These are phyloP conservation scores for Trogon melanurus DNA, from an alignment of 2,113 vertebrate genomes.

Conservation along the genomic window DNA sequence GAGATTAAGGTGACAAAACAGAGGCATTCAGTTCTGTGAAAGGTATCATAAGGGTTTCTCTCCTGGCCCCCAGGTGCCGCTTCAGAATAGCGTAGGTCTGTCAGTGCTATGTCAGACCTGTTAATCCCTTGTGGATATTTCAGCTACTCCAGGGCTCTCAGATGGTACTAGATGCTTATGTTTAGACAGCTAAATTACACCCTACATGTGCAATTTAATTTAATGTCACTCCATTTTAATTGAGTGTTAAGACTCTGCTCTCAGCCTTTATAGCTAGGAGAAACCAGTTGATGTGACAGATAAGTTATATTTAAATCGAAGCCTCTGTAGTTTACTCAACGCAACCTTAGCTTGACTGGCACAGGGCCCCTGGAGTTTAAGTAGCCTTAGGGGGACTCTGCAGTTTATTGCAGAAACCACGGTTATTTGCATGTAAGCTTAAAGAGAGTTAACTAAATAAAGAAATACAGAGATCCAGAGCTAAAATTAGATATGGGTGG, in stretches of 20 bases:
- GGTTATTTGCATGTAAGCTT: not conserved
- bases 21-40: not conserved
- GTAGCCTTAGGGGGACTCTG: not conserved
- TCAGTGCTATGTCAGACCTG: not conserved
- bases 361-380: not conserved
- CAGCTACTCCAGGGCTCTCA: not conserved
- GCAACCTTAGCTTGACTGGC: not conserved
- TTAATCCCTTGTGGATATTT: slow-evolving; percentile 1
- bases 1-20: not conserved
- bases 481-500: not conserved
- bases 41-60: not conserved
- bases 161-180: not conserved
- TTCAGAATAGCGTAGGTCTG: not conserved
- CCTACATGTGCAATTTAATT: not conserved
- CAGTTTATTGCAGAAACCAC: not conserved
- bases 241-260: slow-evolving; percentile 27
- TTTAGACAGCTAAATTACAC: slow-evolving; percentile 48
- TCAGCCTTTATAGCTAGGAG: not conserved
- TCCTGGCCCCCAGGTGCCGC: not conserved
- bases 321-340: not conserved
- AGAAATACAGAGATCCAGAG: not conserved
- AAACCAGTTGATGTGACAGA: not conserved
- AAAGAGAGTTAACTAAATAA: not conserved
- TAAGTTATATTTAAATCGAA: not conserved
- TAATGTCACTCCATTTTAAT: slow-evolving; percentile 35